These are phyloP conservation scores for Lobophora halterata DNA, from an alignment of 2,888 invertebrate genomes.

Conservation along the genomic window DNA sequence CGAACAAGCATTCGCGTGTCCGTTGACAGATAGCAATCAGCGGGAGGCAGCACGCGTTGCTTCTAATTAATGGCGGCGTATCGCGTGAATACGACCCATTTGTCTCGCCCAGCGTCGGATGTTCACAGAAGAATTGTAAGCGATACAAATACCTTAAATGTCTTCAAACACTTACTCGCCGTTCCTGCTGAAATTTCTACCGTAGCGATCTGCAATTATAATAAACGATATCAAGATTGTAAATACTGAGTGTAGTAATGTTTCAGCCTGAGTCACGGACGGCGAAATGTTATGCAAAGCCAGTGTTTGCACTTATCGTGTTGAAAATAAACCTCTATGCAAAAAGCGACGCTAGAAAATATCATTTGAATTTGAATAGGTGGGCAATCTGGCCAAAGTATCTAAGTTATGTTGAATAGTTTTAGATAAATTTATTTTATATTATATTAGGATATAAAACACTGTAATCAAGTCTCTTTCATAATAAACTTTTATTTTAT, in stretches of 20 bases:
- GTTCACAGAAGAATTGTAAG: conserved; percentile 74
- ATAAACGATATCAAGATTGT: conserved; percentile 61
- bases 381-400: no score
- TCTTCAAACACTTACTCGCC: conserved; percentile 66
- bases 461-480: no score
- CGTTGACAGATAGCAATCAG: conserved; percentile 72
- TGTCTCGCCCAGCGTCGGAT: conserved; percentile 68
- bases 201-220: conserved; percentile 61
- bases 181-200: conserved; percentile 51
- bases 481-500: neutral
- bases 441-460: no score
- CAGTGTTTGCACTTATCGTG: conserved; percentile 8
- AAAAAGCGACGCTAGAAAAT: neutral
- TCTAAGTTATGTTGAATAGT: no score
- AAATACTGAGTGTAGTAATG: conserved; percentile 46
- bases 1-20: conserved; percentile 62
- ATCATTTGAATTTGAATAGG: no score
- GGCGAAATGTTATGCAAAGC: conserved; percentile 19
- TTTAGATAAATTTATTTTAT: no score
- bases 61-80: conserved; percentile 71
- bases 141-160: conserved; percentile 74
- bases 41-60: conserved; percentile 60
- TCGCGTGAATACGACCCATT: conserved; percentile 71
- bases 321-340: conserved; percentile 6
- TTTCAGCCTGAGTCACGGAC: conserved; percentile 31